Conservation (phyloP, 1,140 invertebrate species). For the Pseudachorutes palmiensis region DNA sequence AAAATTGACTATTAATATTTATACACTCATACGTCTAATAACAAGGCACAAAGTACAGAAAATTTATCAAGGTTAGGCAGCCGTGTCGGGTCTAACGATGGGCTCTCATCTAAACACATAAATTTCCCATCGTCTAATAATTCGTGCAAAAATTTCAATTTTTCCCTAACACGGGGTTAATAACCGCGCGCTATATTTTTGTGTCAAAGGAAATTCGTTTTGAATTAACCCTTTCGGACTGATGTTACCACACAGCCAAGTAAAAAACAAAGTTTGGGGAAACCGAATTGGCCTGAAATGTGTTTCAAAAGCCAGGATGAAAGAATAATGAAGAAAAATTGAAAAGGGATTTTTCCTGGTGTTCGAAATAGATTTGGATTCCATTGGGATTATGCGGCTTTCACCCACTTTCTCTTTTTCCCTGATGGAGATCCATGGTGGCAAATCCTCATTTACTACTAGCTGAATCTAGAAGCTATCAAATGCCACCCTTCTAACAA, state of each 20-base stretch:
- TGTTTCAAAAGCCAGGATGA: conserved; percentile 10
- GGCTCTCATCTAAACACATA: neutral
- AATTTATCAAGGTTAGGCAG: neutral
- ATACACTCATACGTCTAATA: conserved; percentile 1
- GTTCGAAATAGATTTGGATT: neutral
- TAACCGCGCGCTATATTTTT: no score
- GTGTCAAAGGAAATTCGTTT: no score
- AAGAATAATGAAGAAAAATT: conserved; percentile 27
- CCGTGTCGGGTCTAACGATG: no score
- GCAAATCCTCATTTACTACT: neutral
- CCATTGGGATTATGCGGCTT: neutral
- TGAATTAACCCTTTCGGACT: no score
- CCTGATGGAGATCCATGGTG: neutral
- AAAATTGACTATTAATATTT: conserved; percentile 13
- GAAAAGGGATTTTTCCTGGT: neutral
- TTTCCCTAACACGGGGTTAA: no score
- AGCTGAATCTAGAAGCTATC: neutral
- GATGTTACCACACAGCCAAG: no score
- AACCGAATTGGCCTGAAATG: neutral
- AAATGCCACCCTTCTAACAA: neutral
- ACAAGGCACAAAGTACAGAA: neutral
- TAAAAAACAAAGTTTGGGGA: neutral
- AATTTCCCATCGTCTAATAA: neutral
- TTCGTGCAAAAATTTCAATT: neutral
- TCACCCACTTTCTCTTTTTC: neutral